Base-by-base conservation (phyloP, 1,140 invertebrate species). In the Calosoma granatense region DNA sequence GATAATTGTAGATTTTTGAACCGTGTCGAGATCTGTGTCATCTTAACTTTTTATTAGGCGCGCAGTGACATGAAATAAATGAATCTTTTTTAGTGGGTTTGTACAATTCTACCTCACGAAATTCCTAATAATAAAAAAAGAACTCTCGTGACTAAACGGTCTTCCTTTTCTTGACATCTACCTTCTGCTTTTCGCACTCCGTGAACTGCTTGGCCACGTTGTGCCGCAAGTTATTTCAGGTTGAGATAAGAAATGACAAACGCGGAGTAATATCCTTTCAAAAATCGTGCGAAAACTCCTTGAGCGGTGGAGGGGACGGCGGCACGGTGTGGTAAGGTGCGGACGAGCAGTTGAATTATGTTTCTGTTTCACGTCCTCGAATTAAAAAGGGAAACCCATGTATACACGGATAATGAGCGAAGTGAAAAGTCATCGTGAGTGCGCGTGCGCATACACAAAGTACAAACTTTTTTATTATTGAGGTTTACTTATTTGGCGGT, bases 231-330 rank as follows among this genome's bases (percentile, higher is more conserved):
- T 47, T 17, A 47, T 47, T 47, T 17, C 6, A 11, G 6, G 41
- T 6, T 17, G 41, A 47, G 41, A 47, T 47, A 47, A 47, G 41
- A 47, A 47, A 47, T 47, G 41, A 47, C 41, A 47, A 47, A 47
- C 41, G 41, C 17, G 41, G 41, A 47, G 41, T 47, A 47, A 47
- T 47, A 47, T 47, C 41, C 41, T 47, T 47, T 47, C 41, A 47
- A 47, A 47, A 47, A 47, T 47, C 41, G 41, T 47, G 41, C 41
- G 6, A 47, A 47, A 17, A 47, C 9, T 47, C 41, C 41, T 4
- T 4, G 17, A 30, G 26, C 26, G n/a, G n/a, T n/a, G n/a, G n/a
- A 36, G 6, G n/a, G 26, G n/a, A 36, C 6, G 6, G 26, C 26
- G 17, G 6, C 6, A 47, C 41, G 41, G 3, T n/a, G n/a, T n/a